phyloP scores from a whole-genome alignment of 2,113 vertebrate genomes.

The Lepidothrix coronata region DNA sequence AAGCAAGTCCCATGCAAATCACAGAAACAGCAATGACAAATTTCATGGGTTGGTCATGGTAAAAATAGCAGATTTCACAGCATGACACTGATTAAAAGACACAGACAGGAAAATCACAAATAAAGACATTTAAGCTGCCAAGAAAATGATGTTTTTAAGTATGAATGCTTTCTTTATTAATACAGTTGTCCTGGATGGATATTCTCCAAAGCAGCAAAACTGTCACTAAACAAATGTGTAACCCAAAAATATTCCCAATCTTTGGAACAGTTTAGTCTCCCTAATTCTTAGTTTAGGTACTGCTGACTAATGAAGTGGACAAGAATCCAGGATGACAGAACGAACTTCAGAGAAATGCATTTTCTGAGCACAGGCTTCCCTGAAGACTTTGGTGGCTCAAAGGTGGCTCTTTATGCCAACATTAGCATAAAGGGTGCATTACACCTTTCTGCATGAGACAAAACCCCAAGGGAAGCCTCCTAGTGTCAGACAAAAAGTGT shows the following conservation, averaged over 20 bases:
- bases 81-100: conserved; percentile 57
- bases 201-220: conserved; percentile 4
- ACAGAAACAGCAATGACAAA: conserved; percentile 59
- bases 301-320: not conserved
- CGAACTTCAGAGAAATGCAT: not conserved
- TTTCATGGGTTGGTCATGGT: conserved; percentile 72
- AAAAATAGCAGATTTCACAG: conserved; percentile 74
- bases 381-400: not conserved
- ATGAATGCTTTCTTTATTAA: not conserved
- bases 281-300: not conserved
- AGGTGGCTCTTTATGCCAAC: not conserved
- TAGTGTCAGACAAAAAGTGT: not conserved
- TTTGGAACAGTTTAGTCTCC: not conserved
- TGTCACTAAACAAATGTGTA: not conserved
- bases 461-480: not conserved
- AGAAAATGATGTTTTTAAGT: conserved; percentile 27
- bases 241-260: not conserved
- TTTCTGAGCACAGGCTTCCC: not conserved
- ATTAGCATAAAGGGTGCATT: not conserved
- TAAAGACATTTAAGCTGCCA: conserved; percentile 59
- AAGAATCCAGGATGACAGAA: not conserved
- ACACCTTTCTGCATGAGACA: not conserved
- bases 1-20: conserved; percentile 53
- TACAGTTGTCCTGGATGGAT: not conserved
- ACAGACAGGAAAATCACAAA: conserved; percentile 50